Conservation (phyloP, 2,797 vertebrate genomes). For the Anniella stebbinsi region DNA sequence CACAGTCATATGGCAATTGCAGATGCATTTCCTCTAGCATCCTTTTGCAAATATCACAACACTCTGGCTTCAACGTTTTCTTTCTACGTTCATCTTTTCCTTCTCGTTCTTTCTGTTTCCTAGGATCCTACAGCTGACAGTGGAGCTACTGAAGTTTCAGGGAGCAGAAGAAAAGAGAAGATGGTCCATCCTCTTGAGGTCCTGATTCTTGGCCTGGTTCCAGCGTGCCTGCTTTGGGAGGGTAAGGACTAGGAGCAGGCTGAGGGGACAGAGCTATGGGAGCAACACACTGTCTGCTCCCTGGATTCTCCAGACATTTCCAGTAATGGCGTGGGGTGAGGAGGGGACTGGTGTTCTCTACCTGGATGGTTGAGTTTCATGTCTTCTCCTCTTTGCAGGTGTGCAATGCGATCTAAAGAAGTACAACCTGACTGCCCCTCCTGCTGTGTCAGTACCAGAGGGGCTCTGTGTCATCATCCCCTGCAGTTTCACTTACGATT, state of each 20-base stretch:
- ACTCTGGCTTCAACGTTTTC: no score
- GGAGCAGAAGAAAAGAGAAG: neutral
- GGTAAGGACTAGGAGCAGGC: neutral
- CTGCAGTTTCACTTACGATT: slow-evolving; percentile 1
- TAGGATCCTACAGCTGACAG: neutral
- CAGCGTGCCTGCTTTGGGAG: neutral
- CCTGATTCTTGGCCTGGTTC: neutral
- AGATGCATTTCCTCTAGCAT: no score
- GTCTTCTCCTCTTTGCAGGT: neutral
- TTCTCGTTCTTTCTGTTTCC: neutral
- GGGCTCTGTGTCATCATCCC: neutral
- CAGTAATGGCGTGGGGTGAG: accelerated
- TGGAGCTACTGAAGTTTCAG: neutral
- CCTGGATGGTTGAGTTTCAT: neutral
- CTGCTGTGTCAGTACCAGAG: neutral
- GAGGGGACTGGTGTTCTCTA: neutral
- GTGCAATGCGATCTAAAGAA: accelerated
- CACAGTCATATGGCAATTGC: no score
- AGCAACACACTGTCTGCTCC: no score
- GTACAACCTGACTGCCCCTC: neutral
- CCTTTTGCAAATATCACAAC: no score
- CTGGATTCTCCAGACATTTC: neutral
- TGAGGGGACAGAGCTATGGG: no score
- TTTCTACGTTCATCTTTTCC: neutral
- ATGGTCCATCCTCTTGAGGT: neutral